Conservation (phyloP, 2,888 invertebrate species). For the Autographa pulchrina region DNA sequence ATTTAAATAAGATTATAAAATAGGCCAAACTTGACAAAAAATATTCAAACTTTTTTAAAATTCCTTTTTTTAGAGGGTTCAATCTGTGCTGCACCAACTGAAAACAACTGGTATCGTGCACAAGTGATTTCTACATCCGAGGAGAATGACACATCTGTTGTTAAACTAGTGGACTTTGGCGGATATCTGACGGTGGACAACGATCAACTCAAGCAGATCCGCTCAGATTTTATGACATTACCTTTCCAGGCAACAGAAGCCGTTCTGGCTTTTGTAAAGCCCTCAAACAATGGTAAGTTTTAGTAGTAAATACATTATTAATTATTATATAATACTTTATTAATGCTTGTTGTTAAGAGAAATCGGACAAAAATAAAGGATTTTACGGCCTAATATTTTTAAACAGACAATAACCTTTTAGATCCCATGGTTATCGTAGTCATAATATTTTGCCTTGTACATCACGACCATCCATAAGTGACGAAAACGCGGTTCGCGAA, state of each 20-base stretch:
- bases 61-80: conserved; percentile 91
- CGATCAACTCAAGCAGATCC: conserved; percentile 95
- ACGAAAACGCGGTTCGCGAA: background rate
- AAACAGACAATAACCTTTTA: background rate
- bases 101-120: conserved; percentile 97
- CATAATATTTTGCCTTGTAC: background rate
- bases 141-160: conserved; percentile 92
- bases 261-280: conserved; percentile 96
- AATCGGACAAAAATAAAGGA: too few species aligned
- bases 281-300: conserved; percentile 91
- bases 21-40: background rate
- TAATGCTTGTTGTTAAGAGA: background rate
- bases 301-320: too few species aligned
- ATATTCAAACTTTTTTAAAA: conserved; percentile 9
- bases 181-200: conserved; percentile 95
- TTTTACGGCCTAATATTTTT: too few species aligned
- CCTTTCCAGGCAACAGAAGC: conserved; percentile 99
- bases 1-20: too few species aligned
- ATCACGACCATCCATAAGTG: background rate
- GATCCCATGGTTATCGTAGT: background rate
- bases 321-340: too few species aligned
- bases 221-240: conserved; percentile 97
- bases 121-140: conserved; percentile 93
- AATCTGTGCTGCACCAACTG: conserved; percentile 96
- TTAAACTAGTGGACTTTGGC: conserved; percentile 98